Evolutionary conservation across 64 coral and sea anemone genomes (phyloP), one percentile per base, ranked within the genome.

Genomic region (Montipora foliosa): DNA sequence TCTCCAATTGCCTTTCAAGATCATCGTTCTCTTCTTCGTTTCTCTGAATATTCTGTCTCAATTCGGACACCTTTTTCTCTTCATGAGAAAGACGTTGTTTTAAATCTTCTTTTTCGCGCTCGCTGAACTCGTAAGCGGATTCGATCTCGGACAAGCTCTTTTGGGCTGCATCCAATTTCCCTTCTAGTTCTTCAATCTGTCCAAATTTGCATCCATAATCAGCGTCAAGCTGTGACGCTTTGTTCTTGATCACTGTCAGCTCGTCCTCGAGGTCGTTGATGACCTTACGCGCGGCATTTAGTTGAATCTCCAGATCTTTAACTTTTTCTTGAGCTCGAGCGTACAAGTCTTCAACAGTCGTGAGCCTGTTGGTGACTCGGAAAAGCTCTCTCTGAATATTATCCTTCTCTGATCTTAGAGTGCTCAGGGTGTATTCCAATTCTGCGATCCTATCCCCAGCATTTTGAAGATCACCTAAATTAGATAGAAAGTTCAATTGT

Each of bases 21-120:
- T 98, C 96, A 79, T 98, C 92, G 79, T 98, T 91, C 78, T 94
- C 96, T 79, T 98, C 96, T 48, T 98, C 96, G 52, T 89, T 98
- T 76, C 91, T 98, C 49, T 98, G 82, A 73, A 98, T 76, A n/a
- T 93, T 91, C 17, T 47, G 53, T 76, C 88, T 98, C 5, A 98
- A 47, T 53, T 98, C 96, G 0, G 84, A 90, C 20, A 95, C 94
- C 44, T 98, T 98, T 48, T 89, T 95, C 80, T 98, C 96, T 79
- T 93, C 96, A 15, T 98, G 96, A 52, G 77, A 87, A 3, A 98
- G 86, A 48, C 95, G 96, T 44, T 98, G 93, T 52, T 98, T 98
- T 1, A 98, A 69, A 80, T 98, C 96, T 59, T 98, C 96, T 49
- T 98, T 98, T 37, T 98, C 96, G 16, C 84, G 90, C 77, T 98